Conservation (phyloP, 2,888 invertebrate species). For the Trichogramma evanescens region DNA sequence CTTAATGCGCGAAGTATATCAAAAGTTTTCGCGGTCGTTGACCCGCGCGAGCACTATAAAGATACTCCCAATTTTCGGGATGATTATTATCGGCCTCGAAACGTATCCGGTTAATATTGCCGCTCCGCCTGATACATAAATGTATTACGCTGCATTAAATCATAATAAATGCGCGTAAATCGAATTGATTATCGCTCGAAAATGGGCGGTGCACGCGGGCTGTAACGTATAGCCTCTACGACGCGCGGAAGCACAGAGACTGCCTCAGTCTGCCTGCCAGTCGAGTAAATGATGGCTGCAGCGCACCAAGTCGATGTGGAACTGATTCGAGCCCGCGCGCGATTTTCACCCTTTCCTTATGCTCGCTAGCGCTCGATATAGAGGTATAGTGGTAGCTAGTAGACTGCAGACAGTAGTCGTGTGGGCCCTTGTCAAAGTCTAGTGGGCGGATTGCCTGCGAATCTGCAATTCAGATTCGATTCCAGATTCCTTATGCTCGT, state of each 20-base stretch:
- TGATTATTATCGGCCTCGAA: too few species aligned
- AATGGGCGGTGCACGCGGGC: background rate
- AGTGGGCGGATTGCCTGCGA: slow-evolving; percentile 22
- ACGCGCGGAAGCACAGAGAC: slow-evolving; percentile 2
- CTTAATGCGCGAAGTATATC: too few species aligned
- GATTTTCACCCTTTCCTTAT: background rate
- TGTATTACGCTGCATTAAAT: background rate
- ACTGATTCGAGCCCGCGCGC: slow-evolving; percentile 32
- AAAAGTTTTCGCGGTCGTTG: too few species aligned
- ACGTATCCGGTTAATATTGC: too few species aligned
- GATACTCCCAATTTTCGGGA: too few species aligned
- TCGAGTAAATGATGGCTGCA: slow-evolving; percentile 30
- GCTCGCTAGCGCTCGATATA: background rate
- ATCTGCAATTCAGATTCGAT: slow-evolving; percentile 41
- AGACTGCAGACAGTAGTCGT: background rate
- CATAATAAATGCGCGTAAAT: slow-evolving; percentile 36
- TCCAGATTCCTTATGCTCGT: slow-evolving; percentile 37
- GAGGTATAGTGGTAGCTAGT: too few species aligned
- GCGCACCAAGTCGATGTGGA: slow-evolving; percentile 30
- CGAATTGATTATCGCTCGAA: slow-evolving; percentile 35
- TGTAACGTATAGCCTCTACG: background rate
- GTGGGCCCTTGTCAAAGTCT: slow-evolving; percentile 12
- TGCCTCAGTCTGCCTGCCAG: too few species aligned
- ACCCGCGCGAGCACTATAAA: too few species aligned
- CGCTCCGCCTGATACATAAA: too few species aligned